Percentiles rank a stretch among this genome's conserved stretches.
Evolutionary conservation across 2,888 invertebrate species (phyloP).

Genomic region (Leptura quadrifasciata): DNA sequence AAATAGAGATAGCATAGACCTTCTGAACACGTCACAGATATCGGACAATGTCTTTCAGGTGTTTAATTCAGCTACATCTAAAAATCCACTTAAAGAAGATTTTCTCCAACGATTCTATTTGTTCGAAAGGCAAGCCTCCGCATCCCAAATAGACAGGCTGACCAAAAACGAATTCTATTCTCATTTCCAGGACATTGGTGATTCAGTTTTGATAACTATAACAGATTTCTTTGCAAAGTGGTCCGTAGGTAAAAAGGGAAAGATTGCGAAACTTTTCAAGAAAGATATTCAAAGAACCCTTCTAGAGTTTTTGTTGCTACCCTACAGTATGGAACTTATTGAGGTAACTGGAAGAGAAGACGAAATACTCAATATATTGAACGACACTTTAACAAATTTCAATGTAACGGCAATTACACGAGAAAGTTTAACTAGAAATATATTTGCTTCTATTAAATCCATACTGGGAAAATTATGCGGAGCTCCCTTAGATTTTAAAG

Average conservation of each 20-base stretch:
- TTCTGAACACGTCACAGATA: slow-evolving; percentile 24
- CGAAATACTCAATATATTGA: neutral
- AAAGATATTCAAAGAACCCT: slow-evolving; percentile 32
- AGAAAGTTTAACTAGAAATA: neutral
- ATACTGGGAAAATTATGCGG: slow-evolving; percentile 1
- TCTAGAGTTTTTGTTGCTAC: slow-evolving; percentile 24
- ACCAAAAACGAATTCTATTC: slow-evolving; percentile 25
- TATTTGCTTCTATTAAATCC: slow-evolving; percentile 16
- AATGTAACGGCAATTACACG: slow-evolving; percentile 29
- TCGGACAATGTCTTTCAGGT: neutral
- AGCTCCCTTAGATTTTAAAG: neutral
- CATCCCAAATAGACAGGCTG: slow-evolving; percentile 8
- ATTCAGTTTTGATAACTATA: slow-evolving; percentile 21
- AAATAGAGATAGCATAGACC: slow-evolving; percentile 3
- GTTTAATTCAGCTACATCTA: slow-evolving; percentile 5
- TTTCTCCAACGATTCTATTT: slow-evolving; percentile 22
- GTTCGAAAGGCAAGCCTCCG: slow-evolving; percentile 27
- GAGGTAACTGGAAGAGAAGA: neutral
- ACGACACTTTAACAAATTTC: slow-evolving; percentile 32
- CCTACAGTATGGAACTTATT: slow-evolving; percentile 24
- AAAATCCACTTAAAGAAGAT: neutral
- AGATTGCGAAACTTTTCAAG: slow-evolving; percentile 17
- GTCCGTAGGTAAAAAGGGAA: slow-evolving; percentile 27
- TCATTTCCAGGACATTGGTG: slow-evolving; percentile 29
- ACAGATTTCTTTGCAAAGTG: slow-evolving; percentile 35